Evolutionary conservation across 2,797 vertebrate genomes (phyloP).

Genomic region (Avahi laniger): DNA sequence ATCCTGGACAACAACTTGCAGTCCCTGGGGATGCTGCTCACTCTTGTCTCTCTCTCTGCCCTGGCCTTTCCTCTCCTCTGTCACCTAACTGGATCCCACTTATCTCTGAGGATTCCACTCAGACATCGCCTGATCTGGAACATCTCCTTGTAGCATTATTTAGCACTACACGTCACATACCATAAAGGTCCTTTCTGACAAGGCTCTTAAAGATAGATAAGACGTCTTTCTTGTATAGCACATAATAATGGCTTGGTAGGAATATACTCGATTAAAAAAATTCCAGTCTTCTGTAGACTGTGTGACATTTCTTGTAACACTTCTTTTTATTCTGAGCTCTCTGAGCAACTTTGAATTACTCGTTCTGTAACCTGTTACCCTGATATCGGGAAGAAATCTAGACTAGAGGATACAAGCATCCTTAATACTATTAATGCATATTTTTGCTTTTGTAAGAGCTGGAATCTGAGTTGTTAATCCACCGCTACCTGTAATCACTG

Average conservation of each 20-base stretch:
- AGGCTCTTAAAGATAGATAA: neutral
- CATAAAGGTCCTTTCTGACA: neutral
- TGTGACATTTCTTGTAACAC: slow-evolving; percentile 15
- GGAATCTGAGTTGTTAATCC: neutral
- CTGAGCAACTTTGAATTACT: neutral
- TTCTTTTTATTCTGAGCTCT: neutral
- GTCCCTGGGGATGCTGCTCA: neutral
- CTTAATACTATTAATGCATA: neutral
- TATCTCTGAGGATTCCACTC: neutral
- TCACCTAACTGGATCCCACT: neutral
- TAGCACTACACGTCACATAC: neutral
- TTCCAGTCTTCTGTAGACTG: neutral
- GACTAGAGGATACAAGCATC: neutral
- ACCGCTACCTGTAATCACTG: neutral
- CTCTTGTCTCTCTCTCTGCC: neutral
- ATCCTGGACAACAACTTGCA: neutral
- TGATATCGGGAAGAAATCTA: neutral
- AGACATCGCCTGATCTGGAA: neutral
- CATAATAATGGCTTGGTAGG: neutral
- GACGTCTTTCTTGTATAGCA: neutral
- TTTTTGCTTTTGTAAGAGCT: neutral
- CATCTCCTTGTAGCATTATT: neutral
- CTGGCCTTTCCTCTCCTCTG: neutral
- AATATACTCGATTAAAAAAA: neutral
- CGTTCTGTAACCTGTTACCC: neutral